Evolutionary conservation across 2,888 invertebrate species (phyloP).

Genomic region (Acrobasis consociella): DNA sequence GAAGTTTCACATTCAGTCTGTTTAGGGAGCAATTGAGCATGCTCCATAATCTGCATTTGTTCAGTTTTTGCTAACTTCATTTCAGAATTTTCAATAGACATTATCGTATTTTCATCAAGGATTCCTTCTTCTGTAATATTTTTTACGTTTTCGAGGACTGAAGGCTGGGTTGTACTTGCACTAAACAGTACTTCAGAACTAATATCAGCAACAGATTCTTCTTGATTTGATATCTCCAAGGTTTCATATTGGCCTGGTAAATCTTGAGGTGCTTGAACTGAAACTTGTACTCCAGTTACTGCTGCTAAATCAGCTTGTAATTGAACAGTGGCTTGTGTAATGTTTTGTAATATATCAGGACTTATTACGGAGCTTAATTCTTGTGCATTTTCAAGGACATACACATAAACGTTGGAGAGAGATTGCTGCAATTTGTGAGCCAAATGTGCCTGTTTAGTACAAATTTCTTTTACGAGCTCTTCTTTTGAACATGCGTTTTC

Average conservation of each 20-base stretch:
- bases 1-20: background rate
- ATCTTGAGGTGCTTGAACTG: slow-evolving; percentile 40
- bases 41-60: too few relatives aligned
- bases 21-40: background rate
- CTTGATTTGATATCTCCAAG: background rate
- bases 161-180: background rate
- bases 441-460: slow-evolving; percentile 42
- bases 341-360: slow-evolving; percentile 46
- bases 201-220: background rate
- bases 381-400: slow-evolving; percentile 50
- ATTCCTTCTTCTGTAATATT: background rate
- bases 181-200: background rate
- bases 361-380: slow-evolving; percentile 46
- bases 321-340: slow-evolving; percentile 50
- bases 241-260: slow-evolving; percentile 19
- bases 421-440: slow-evolving; percentile 55
- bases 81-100: too few relatives aligned
- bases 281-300: slow-evolving; percentile 44
- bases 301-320: slow-evolving; percentile 57
- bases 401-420: slow-evolving; percentile 50
- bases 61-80: too few relatives aligned
- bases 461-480: slow-evolving; percentile 29
- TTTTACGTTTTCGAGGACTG: background rate
- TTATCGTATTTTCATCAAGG: background rate
- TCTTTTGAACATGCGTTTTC: slow-evolving; percentile 26